Evolutionary conservation across 2,113 vertebrate genomes (phyloP).

Genomic region (Paramisgurnus dabryanus): DNA sequence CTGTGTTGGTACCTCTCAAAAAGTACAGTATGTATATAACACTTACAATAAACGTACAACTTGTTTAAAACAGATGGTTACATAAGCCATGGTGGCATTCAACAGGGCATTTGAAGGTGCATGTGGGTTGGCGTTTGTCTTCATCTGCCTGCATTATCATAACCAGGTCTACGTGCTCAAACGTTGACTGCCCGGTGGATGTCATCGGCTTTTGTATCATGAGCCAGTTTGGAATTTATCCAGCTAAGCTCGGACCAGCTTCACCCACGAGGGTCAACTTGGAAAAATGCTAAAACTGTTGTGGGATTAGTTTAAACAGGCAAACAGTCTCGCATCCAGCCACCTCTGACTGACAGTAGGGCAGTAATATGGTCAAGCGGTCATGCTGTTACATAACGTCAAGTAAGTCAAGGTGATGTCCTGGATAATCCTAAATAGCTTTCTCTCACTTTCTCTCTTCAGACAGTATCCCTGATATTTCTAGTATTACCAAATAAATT

Average conservation of each 20-base stretch:
- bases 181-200: background rate
- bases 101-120: background rate
- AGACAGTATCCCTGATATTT: background rate
- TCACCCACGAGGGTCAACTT: background rate
- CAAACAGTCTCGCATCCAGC: too few relatives aligned
- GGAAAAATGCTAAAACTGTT: background rate
- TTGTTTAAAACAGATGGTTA: conserved; percentile 1
- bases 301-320: background rate
- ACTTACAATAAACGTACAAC: background rate
- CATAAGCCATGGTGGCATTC: background rate
- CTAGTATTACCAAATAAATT: background rate
- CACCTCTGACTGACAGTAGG: background rate
- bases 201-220: background rate
- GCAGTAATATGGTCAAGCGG: background rate
- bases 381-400: background rate
- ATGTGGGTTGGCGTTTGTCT: background rate
- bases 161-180: background rate
- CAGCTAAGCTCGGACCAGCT: background rate
- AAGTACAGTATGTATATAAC: too few relatives aligned
- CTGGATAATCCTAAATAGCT: background rate
- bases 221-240: background rate
- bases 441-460: background rate
- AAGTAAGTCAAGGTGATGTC: conserved; percentile 11
- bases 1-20: too few relatives aligned
- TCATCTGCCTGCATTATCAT: background rate